These are phyloP conservation scores for Anthopleura sola DNA, from an alignment of 64 coral and sea anemone genomes.

Conservation along the genomic window DNA sequence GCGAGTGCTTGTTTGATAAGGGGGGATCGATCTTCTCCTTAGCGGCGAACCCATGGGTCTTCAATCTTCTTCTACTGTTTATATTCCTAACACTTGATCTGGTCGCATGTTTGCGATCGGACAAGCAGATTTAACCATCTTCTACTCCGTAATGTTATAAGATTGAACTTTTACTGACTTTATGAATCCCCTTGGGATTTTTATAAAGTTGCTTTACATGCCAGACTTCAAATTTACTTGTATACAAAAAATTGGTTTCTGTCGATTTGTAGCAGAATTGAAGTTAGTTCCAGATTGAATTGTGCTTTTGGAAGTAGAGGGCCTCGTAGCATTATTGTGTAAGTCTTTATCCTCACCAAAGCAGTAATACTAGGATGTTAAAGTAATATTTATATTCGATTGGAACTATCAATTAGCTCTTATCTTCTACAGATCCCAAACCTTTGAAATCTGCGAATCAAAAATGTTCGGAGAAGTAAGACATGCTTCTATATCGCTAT, in stretches of 20 bases:
- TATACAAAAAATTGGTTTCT: too few relatives aligned
- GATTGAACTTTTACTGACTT: not conserved
- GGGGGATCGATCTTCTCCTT: not conserved
- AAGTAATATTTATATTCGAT: slow-evolving; percentile 12
- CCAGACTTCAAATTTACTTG: not conserved
- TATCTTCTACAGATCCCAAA: slow-evolving; percentile 2
- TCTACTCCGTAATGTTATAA: not conserved
- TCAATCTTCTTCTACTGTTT: not conserved
- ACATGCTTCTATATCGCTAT: not conserved
- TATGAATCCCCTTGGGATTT: slow-evolving; percentile 2
- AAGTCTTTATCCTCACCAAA: not conserved
- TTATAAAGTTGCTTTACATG: not conserved
- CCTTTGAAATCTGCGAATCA: not conserved
- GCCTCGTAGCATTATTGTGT: not conserved
- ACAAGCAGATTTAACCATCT: slow-evolving; percentile 15
- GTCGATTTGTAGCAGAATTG: not conserved
- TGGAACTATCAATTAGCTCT: not conserved
- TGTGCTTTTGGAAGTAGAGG: not conserved
- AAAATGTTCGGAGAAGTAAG: not conserved
- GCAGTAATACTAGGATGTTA: not conserved
- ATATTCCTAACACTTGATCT: slow-evolving; percentile 7
- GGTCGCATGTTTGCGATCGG: slow-evolving; percentile 13
- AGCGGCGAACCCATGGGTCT: not conserved
- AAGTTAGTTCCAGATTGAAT: not conserved
- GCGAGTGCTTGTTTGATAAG: not conserved